These are phyloP conservation scores for Autographa pulchrina DNA, from an alignment of 2,888 invertebrate genomes.

Conservation along the genomic window DNA sequence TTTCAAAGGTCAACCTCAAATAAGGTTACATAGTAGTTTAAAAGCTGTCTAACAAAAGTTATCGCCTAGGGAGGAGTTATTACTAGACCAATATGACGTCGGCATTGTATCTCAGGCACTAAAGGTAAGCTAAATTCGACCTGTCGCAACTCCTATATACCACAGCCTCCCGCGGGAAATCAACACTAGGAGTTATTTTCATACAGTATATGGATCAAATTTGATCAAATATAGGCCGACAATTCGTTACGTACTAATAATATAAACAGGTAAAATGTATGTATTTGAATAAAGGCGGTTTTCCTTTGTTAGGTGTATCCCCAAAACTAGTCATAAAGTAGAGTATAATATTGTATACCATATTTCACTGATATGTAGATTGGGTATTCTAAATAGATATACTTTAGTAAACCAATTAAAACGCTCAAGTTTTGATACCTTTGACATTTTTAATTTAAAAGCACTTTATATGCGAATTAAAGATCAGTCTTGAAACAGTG, in stretches of 20 bases:
- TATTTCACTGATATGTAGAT: no score
- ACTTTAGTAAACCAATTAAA: no score
- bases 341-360: no score
- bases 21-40: neutral
- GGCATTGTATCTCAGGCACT: conserved; percentile 31
- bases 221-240: conserved; percentile 21
- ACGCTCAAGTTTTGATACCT: no score
- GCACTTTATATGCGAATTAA: neutral
- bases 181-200: conserved; percentile 65
- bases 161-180: conserved; percentile 67
- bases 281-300: no score
- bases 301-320: no score
- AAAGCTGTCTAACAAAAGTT: conserved; percentile 17
- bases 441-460: no score
- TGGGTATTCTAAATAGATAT: no score
- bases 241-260: neutral
- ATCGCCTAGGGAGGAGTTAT: conserved; percentile 19
- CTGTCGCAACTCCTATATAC: conserved; percentile 42
- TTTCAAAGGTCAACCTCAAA: neutral
- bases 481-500: neutral
- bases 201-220: conserved; percentile 44
- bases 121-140: conserved; percentile 60
- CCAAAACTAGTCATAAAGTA: no score
- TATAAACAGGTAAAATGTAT: neutral
- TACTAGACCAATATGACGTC: conserved; percentile 21